Evolutionary conservation across 2,797 vertebrate species (phyloP).

Genomic region (Malurus leucopterus): DNA sequence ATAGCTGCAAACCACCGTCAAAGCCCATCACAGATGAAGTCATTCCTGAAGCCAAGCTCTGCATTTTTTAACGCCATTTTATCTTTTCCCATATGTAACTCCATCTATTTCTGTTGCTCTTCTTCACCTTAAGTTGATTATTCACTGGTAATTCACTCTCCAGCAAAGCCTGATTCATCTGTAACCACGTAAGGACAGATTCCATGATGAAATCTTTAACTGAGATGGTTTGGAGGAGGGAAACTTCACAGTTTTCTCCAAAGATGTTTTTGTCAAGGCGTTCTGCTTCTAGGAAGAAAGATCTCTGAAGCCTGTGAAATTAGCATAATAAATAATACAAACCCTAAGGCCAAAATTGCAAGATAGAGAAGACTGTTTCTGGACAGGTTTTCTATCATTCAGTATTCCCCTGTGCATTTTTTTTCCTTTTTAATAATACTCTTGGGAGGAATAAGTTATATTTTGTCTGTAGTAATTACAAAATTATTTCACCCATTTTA

Average conservation of each 20-base stretch:
- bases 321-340: conserved; percentile 6
- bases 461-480: not conserved
- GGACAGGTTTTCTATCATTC: not conserved
- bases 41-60: conserved; percentile 30
- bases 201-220: not conserved
- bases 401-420: not conserved
- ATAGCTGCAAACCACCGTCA: conserved; percentile 29
- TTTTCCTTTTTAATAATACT: not conserved
- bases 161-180: conserved; percentile 31
- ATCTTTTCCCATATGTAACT: conserved; percentile 48
- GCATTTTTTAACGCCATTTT: conserved; percentile 37
- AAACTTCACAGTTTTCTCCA: not conserved
- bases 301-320: not conserved
- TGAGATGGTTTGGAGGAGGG: not conserved
- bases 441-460: not conserved
- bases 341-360: not conserved
- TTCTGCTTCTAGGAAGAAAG: not conserved
- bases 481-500: not conserved
- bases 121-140: conserved; percentile 42
- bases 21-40: conserved; percentile 9
- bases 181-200: not conserved
- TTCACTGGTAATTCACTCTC: not conserved
- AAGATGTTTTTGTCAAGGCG: not conserved
- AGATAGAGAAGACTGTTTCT: not conserved
- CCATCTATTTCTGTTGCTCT: conserved; percentile 38